Percentiles rank a stretch among this genome's conserved stretches.
Conservation (phyloP, 2,113 vertebrate species). For the Passer montanus region DNA sequence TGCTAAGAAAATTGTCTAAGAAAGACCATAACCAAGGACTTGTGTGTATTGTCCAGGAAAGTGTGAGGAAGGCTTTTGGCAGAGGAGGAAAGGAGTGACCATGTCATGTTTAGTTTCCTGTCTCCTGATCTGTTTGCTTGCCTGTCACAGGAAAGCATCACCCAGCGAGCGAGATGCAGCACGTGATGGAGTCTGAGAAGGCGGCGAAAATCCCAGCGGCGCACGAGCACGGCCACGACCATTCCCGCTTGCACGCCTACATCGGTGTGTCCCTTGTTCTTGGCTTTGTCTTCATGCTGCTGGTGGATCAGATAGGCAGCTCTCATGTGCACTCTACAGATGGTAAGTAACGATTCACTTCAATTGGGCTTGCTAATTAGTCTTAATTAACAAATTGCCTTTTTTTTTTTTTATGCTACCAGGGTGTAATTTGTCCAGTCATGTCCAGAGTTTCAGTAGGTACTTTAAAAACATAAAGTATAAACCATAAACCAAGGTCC, state of each 20-base stretch:
- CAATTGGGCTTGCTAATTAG: neutral
- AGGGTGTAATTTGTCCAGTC: neutral
- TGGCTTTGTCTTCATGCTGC: conserved; percentile 97
- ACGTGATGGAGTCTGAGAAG: conserved; percentile 77
- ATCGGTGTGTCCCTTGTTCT: conserved; percentile 95
- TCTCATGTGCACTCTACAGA: conserved; percentile 90
- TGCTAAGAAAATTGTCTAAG: neutral
- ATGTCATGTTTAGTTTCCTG: neutral
- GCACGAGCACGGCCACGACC: conserved; percentile 80
- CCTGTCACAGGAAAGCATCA: conserved; percentile 81
- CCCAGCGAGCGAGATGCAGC: conserved; percentile 72
- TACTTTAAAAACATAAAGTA: neutral
- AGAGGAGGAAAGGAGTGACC: neutral
- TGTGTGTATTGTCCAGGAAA: neutral
- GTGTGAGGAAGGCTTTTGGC: neutral
- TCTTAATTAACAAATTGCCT: neutral
- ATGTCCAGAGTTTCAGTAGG: neutral
- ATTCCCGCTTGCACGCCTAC: conserved; percentile 88
- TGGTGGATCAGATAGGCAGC: conserved; percentile 96
- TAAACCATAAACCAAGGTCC: neutral
- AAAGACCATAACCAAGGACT: neutral
- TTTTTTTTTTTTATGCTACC: neutral
- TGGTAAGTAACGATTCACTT: conserved; percentile 73
- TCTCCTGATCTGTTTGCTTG: neutral
- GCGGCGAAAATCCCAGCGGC: conserved; percentile 56